Conservation (phyloP, 2,888 invertebrate genomes). For the Keiferia lycopersicella region DNA sequence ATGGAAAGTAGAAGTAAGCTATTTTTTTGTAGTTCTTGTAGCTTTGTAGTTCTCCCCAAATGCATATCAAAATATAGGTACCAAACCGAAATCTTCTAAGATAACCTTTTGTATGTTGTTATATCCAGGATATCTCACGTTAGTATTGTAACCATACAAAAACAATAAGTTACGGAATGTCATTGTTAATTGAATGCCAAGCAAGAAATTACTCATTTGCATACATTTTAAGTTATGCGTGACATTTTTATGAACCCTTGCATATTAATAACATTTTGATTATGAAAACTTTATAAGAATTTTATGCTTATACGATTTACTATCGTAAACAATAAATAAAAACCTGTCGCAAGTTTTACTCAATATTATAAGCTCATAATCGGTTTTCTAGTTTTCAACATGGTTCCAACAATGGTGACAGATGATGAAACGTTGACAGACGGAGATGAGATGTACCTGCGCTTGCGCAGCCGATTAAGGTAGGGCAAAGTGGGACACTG, state of each 20-base stretch:
- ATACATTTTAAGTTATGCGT: not conserved
- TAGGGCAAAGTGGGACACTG: not conserved
- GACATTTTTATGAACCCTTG: not conserved
- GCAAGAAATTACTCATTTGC: constrained; percentile 1
- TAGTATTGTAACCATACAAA: no score
- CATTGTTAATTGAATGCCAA: constrained; percentile 6
- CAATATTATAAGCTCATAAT: not conserved
- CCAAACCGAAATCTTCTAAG: no score
- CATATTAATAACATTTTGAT: not conserved
- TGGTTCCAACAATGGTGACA: not conserved
- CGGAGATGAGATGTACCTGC: not conserved
- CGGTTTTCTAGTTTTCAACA: not conserved
- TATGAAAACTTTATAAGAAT: no score
- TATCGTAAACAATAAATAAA: not conserved
- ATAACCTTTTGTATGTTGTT: no score
- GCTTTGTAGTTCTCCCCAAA: no score
- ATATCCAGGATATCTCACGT: no score
- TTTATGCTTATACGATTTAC: no score
- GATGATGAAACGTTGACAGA: constrained; percentile 4
- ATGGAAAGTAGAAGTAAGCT: no score
- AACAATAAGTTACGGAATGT: constrained; percentile 7
- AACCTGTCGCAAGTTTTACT: constrained; percentile 1
- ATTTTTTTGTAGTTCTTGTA: no score
- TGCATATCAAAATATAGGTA: no score
- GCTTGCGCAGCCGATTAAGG: not conserved